phyloP scores from a whole-genome alignment of 2,113 vertebrate species.

The Xenopus borealis region DNA sequence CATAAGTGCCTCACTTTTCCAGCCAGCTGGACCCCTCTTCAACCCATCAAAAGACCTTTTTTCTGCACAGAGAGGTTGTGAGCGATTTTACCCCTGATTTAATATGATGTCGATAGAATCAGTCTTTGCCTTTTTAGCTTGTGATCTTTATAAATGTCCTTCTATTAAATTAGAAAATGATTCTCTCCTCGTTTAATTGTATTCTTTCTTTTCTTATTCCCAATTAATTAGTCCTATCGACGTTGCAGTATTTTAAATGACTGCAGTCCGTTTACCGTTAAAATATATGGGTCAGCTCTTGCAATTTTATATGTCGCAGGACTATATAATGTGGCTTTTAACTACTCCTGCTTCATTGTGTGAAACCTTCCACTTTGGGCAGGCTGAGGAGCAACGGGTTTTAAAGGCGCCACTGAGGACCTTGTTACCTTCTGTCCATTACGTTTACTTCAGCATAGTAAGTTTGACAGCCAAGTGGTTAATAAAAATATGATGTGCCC shows the following conservation, averaged over 20 bases:
- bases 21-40: too few species aligned
- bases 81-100: slow-evolving; percentile 57
- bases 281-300: slow-evolving; percentile 69
- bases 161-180: slow-evolving; percentile 83
- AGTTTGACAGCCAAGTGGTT: background rate
- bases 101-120: slow-evolving; percentile 70
- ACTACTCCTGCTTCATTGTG: slow-evolving; percentile 55
- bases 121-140: slow-evolving; percentile 71
- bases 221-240: slow-evolving; percentile 81
- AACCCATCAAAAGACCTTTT: too few species aligned
- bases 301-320: slow-evolving; percentile 58
- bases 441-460: background rate
- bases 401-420: slow-evolving; percentile 14
- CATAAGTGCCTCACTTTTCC: too few species aligned
- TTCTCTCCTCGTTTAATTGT: slow-evolving; percentile 83
- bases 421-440: too few species aligned
- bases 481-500: background rate
- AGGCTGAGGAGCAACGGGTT: slow-evolving; percentile 1
- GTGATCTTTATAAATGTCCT: slow-evolving; percentile 80
- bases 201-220: slow-evolving; percentile 77
- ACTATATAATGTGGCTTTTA: slow-evolving; percentile 69
- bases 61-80: too few species aligned
- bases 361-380: slow-evolving; percentile 3
- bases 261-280: slow-evolving; percentile 72
- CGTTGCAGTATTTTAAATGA: slow-evolving; percentile 78